These are phyloP conservation scores for Melieria omissa DNA, from an alignment of 2,888 invertebrate genomes.

Conservation along the genomic window DNA sequence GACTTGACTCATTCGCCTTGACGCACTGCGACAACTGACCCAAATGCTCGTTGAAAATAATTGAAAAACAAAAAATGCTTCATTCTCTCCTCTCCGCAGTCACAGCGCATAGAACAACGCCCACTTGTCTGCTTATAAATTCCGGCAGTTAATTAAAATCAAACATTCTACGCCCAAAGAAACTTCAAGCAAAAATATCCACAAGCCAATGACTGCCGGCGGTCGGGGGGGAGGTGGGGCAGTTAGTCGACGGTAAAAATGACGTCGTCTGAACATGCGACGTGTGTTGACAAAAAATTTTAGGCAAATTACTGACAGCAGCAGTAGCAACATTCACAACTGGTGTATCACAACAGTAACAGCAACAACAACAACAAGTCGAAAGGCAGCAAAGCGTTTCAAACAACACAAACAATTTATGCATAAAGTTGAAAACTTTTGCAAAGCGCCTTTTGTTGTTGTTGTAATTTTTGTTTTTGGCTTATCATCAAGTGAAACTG, in stretches of 20 bases:
- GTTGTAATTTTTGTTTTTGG: too few species aligned
- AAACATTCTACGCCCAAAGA: slow-evolving; percentile 11
- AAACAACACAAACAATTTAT: slow-evolving; percentile 30
- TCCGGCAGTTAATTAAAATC: slow-evolving; percentile 31
- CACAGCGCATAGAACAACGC: too few species aligned
- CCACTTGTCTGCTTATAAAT: not conserved
- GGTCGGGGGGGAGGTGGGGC: not conserved
- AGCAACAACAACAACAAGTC: not conserved
- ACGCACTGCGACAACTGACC: too few species aligned
- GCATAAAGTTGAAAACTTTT: slow-evolving; percentile 30
- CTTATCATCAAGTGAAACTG: too few species aligned
- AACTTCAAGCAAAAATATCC: not conserved
- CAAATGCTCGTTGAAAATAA: too few species aligned
- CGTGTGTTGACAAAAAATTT: slow-evolving; percentile 2
- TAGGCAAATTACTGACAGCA: slow-evolving; percentile 33
- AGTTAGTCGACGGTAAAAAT: too few species aligned
- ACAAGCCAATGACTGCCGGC: not conserved
- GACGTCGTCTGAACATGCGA: too few species aligned
- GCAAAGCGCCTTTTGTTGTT: slow-evolving; percentile 23
- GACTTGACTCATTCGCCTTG: too few species aligned
- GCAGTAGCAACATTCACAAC: not conserved
- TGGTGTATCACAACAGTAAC: not conserved
- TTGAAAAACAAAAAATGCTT: too few species aligned
- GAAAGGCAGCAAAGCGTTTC: too few species aligned
- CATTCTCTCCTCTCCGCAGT: too few species aligned